Base-by-base conservation (phyloP, 1,140 invertebrate species). In the Drosophila neocordata region DNA sequence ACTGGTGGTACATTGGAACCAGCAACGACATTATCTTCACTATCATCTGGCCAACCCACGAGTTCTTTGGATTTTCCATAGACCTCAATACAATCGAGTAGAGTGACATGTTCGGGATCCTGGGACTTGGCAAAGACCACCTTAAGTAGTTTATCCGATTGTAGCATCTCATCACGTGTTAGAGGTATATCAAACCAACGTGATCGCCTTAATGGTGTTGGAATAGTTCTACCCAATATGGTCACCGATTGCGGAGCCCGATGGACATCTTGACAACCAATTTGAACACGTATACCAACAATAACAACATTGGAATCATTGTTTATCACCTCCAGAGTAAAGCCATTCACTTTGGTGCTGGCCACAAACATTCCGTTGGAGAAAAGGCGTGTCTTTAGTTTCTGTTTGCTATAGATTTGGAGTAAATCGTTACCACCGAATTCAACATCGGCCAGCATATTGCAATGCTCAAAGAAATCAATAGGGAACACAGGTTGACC, bases 21-120 rank as follows among this genome's bases (percentile, higher is more conserved):
- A 1, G 51, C 35, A 1, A 61, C 41, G 0, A 51, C 63, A 4
- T 94, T 92, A 31, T 99, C 98, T 83, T 99, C 98, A 11, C 94
- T 95, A 89, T 99, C 98, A 92, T 99, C 98, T 0, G 98, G 98
- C 98, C 98, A 99, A 44, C 97, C 98, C 92, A 99, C 98, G 0
- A 95, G 93, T 90, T 99, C 98, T 93, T 99, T 99, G 2, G 97
- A 97, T 92, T 99, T 98, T 1, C 97, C 97, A 92, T 99, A 97
- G 22, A 94, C 92, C 93, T 98, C 98, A 11, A 99, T 95, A 41
- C 96, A 97, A 92, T 99, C 98, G 2, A 99, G 94, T 94, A 98
- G 96, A 20, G 96, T 98, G 1, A 99, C 95, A 71, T 95, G 95
- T 75, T 97, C 96, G 0, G 96, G 94, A 93, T 99, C 97, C 90